Percentiles rank a stretch among this genome's conserved stretches.
Conservation (phyloP, 2,888 invertebrate genomes). For the Drosophila tanythrix region DNA sequence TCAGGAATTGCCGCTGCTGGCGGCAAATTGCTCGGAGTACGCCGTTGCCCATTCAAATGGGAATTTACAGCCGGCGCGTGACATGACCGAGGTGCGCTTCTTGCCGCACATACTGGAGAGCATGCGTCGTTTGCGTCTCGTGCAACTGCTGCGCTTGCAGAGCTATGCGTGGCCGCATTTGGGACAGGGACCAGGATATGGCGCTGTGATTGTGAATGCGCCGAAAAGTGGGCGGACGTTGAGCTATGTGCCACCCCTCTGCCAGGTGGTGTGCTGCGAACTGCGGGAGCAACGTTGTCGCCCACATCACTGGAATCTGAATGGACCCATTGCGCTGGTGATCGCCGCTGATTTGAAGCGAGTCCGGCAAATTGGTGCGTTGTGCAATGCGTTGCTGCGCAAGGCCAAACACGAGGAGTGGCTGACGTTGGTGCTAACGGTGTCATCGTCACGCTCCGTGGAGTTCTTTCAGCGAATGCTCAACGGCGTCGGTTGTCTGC, state of each 20-base stretch:
- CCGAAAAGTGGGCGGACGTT: slow-evolving; percentile 67
- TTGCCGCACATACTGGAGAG: slow-evolving; percentile 35
- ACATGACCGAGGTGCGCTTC: slow-evolving; percentile 45
- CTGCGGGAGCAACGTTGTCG: slow-evolving; percentile 13
- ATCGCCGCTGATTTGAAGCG: slow-evolving; percentile 44
- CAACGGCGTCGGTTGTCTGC: slow-evolving; percentile 56
- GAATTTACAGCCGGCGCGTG: slow-evolving; percentile 31
- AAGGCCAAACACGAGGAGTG: slow-evolving; percentile 25
- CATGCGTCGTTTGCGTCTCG: slow-evolving; percentile 44
- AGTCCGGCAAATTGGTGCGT: slow-evolving; percentile 29
- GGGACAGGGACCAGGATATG: slow-evolving; percentile 23
- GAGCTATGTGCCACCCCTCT: slow-evolving; percentile 57
- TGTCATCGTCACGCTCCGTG: slow-evolving; percentile 32
- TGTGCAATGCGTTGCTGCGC: slow-evolving; percentile 44
- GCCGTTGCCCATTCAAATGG: slow-evolving; percentile 51
- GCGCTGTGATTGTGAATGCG: slow-evolving; percentile 57
- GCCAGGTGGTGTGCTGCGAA: slow-evolving; percentile 35
- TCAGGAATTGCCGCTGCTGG: slow-evolving; percentile 36
- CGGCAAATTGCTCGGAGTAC: slow-evolving; percentile 56
- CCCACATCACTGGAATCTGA: not conserved
- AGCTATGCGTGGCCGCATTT: slow-evolving; percentile 66
- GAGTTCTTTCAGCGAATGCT: slow-evolving; percentile 48
- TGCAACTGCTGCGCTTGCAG: slow-evolving; percentile 53
- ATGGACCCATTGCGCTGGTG: slow-evolving; percentile 52
- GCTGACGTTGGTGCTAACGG: slow-evolving; percentile 30